Evolutionary conservation across 2,888 invertebrate genomes (phyloP), one percentile per base, ranked within the genome.

Genomic region (Synanthedon andrenaeformis): DNA sequence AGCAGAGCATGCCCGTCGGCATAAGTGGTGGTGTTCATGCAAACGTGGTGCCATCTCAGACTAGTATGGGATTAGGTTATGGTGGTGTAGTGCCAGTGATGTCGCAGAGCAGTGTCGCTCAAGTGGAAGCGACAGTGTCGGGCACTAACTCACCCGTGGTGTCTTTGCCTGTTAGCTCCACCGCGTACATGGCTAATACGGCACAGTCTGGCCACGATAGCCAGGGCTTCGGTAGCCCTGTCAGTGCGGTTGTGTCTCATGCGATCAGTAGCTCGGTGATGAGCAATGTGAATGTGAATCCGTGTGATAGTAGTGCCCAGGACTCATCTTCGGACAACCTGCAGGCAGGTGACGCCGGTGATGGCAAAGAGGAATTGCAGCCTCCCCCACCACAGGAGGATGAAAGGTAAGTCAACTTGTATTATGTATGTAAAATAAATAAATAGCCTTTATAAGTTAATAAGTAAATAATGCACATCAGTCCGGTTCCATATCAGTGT

Each of bases 91-190:
- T 87, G 62, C 86, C 88, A 1, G 85, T 86, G 23, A 88, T 88
- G 87, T 87, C 88, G n/a, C 88, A 88, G 65, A 82, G 79, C 65
- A 88, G 76, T 62, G 85, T 87, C 14, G 81, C 85, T 42, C 82
- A 82, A 0, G 79, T 81, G 5, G 88, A 88, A 59, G 72, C 81
- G 5, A 72, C 86, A 1, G 88, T 88, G 42, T 88, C 88, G 17
- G 87, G 88, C 55, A 88, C 88, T 66, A 88, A 87, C 65, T 88
- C 88, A 3, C 88, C 88, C 6, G 87, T 88, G 45, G 88, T 88
- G 57, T 85, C 87, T 35, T 71, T 88, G 76, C 88, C 88, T 17
- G 87, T 82, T 53, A 86, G 64, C 62, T 85, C 87, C 13, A 74
- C 79, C 4, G 81, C 79, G 51, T 84, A 84, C 53, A 79, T 74